Evolutionary conservation across 2,797 vertebrate genomes (phyloP).

Genomic region (Netta rufina): DNA sequence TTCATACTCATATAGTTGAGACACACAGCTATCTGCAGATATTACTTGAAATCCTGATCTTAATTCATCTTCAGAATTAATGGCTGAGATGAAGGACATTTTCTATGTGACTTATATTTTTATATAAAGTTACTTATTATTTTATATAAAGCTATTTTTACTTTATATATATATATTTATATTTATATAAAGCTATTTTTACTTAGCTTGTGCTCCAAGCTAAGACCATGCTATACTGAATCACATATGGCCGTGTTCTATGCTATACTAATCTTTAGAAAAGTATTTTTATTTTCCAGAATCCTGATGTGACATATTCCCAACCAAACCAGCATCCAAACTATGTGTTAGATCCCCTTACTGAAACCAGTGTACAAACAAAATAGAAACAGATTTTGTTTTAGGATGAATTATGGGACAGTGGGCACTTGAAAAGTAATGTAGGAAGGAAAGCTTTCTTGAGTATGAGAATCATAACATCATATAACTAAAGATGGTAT

Average conservation of each 20-base stretch:
- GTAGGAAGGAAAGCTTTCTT: neutral
- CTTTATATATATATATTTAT: too few species aligned
- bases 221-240: neutral
- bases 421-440: neutral
- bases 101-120: neutral
- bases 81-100: neutral
- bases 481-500: neutral
- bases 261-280: neutral
- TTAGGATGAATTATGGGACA: neutral
- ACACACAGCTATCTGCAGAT: neutral
- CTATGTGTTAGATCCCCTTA: neutral
- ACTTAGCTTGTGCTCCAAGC: neutral
- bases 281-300: conserved; percentile 22
- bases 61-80: conserved; percentile 3
- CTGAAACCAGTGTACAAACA: neutral
- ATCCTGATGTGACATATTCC: neutral
- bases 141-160: too few species aligned
- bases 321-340: neutral
- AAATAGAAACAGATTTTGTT: conserved; percentile 12
- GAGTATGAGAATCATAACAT: conserved; percentile 13
- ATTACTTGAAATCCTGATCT: neutral
- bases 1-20: neutral
- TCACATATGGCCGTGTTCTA: neutral
- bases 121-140: neutral
- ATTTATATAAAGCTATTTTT: neutral